phyloP scores from a whole-genome alignment of 2,888 invertebrate genomes.

The Spatulosminthurus flaviceps region DNA sequence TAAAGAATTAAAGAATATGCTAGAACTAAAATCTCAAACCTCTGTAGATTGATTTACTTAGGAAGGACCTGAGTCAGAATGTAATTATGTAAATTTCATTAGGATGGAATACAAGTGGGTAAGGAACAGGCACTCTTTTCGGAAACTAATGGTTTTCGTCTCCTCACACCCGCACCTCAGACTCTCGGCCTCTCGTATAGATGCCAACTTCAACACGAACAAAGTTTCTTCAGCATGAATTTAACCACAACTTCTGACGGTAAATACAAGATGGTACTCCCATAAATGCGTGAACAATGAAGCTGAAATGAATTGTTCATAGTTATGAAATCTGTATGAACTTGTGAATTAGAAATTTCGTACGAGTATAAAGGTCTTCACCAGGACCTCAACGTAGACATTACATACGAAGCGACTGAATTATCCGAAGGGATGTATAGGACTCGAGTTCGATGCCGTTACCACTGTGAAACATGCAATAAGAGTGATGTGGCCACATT shows the following conservation, averaged over 20 bases:
- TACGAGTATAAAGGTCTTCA: not conserved
- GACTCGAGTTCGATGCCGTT: not conserved
- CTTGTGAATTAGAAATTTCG: not conserved
- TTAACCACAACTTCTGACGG: not conserved
- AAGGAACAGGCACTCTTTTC: not conserved
- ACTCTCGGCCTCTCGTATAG: not conserved
- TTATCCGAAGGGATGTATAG: not conserved
- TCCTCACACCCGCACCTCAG: not conserved
- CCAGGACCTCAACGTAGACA: not conserved
- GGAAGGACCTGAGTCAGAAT: too few species aligned
- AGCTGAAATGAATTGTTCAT: not conserved
- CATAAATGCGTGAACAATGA: not conserved
- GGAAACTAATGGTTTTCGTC: not conserved
- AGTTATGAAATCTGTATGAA: not conserved
- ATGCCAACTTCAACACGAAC: not conserved
- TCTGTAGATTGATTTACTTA: too few species aligned
- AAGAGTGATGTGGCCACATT: not conserved
- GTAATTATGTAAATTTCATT: not conserved
- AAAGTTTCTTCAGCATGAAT: not conserved
- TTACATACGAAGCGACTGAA: not conserved
- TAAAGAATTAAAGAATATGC: too few species aligned
- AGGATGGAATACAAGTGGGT: not conserved
- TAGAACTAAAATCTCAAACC: too few species aligned
- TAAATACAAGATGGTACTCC: not conserved
- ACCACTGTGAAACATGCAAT: not conserved